These are phyloP conservation scores for Drosophila antonietae DNA, from an alignment of 2,888 invertebrate species.

Conservation along the genomic window DNA sequence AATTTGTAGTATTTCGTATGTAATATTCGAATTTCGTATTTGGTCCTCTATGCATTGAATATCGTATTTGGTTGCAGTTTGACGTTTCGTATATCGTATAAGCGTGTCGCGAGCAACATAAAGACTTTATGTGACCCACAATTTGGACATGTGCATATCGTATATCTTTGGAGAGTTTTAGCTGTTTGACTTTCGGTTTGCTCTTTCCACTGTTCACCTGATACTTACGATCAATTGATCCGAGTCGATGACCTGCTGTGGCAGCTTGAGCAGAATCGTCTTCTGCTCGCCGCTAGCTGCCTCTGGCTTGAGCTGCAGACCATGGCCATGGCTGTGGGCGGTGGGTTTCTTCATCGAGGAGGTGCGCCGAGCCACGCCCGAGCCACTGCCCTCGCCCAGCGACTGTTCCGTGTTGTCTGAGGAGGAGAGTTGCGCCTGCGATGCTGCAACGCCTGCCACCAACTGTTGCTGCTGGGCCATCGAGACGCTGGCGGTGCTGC, in stretches of 20 bases:
- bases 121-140: slow-evolving; percentile 4
- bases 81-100: slow-evolving; percentile 5
- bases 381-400: slow-evolving; percentile 54
- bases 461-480: slow-evolving; percentile 26
- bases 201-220: neutral
- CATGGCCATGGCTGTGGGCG: slow-evolving; percentile 20
- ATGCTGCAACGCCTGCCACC: slow-evolving; percentile 4
- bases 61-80: neutral
- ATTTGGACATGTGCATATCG: slow-evolving; percentile 18
- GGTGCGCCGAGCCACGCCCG: slow-evolving; percentile 47
- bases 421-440: slow-evolving; percentile 70
- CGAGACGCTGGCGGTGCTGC: slow-evolving; percentile 37
- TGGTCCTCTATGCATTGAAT: neutral
- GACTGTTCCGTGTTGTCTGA: slow-evolving; percentile 84
- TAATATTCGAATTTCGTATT: too few relatives aligned
- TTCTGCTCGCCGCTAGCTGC: slow-evolving; percentile 74
- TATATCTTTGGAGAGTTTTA: slow-evolving; percentile 30
- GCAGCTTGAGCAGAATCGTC: slow-evolving; percentile 83
- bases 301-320: slow-evolving; percentile 61
- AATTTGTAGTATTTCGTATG: neutral
- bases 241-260: slow-evolving; percentile 82
- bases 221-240: slow-evolving; percentile 84
- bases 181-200: neutral
- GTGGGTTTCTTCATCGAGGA: slow-evolving; percentile 80
- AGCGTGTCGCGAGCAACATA: neutral